phyloP scores from a whole-genome alignment of 2,113 vertebrate genomes.

The Bothrops jararaca region DNA sequence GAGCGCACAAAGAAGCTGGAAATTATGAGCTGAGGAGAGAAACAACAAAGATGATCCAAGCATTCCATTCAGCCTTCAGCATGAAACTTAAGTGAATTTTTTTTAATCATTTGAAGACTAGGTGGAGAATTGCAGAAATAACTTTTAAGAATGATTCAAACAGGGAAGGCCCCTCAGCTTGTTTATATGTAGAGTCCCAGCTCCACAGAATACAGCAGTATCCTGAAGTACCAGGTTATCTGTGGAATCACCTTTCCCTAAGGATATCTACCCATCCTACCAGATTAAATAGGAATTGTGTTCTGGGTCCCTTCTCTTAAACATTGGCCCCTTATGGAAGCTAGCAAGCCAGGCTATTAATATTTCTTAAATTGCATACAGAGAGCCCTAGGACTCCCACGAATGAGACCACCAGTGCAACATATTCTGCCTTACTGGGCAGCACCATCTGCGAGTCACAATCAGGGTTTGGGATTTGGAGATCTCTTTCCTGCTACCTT shows the following conservation, averaged over 20 bases:
- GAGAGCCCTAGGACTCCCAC: too few relatives aligned
- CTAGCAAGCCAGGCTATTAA: neutral
- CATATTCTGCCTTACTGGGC: too few relatives aligned
- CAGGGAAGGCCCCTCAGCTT: neutral
- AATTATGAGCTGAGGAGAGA: conserved; percentile 69
- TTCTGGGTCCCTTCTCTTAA: neutral
- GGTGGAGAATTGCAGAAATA: neutral
- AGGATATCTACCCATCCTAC: neutral
- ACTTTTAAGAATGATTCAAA: neutral
- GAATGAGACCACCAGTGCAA: too few relatives aligned
- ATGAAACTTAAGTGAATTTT: neutral
- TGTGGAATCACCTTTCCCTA: neutral
- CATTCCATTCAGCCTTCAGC: neutral
- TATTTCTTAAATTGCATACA: too few relatives aligned
- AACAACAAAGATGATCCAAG: neutral
- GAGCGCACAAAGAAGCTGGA: conserved; percentile 77
- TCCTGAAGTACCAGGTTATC: neutral
- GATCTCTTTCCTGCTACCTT: too few relatives aligned
- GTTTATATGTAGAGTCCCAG: neutral
- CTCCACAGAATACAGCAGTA: neutral
- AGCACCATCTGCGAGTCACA: too few relatives aligned
- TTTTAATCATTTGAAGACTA: neutral
- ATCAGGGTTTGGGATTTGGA: too few relatives aligned
- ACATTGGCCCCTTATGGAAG: neutral
- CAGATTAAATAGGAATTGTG: neutral